Base-by-base conservation (phyloP, 2,113 vertebrate genomes). In the Sardina pilchardus region DNA sequence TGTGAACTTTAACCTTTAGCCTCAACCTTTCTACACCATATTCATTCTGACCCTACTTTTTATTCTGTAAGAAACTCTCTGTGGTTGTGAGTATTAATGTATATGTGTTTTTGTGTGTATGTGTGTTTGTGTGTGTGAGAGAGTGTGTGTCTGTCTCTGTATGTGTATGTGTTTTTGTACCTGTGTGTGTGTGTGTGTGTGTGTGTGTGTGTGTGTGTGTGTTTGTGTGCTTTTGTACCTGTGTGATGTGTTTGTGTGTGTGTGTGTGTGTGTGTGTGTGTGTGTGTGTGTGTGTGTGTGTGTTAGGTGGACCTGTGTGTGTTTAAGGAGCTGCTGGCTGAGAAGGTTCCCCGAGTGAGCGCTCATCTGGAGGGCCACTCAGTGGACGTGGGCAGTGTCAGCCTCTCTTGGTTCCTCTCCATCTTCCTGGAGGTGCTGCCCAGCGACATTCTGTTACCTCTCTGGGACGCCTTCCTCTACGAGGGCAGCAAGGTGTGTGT, bases 321-420 rank as follows among this genome's bases (percentile, higher is more conserved):
- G 21, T 96, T 99, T 86, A 97, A 96, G 92, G 98, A 99, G 90
- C 95, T 99, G 82, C 92, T 99, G 90, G 92, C 89, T 0, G 97
- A 99, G 92, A 99, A 99, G 88, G 93, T 99, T 83, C 98, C 98
- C 85, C 92, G 95, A 6, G 92, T 99, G 24, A 94, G 86, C n/a
- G 91, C 96, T 84, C 98, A 99, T 92, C 93, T 99, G 47, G 95
- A 96, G 19, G 93, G 95, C 4, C 91, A 96, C 90, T 89, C 0
- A 0, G 93, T 98, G 26, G 98, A 99, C 56, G 94, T 99, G 26
- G 97, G 97, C 0, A 95, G 98, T 36, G 89, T 98, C 91, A 97
- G 97, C 56, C 98, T 99, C 91, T 97, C 97, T 92, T 99, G 98
- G 98, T 99, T 99, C 92, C 94, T 98, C 53, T 97, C 98, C 91